phyloP scores from a whole-genome alignment of 1,140 invertebrate genomes.

The Rhynchophorus ferrugineus region DNA sequence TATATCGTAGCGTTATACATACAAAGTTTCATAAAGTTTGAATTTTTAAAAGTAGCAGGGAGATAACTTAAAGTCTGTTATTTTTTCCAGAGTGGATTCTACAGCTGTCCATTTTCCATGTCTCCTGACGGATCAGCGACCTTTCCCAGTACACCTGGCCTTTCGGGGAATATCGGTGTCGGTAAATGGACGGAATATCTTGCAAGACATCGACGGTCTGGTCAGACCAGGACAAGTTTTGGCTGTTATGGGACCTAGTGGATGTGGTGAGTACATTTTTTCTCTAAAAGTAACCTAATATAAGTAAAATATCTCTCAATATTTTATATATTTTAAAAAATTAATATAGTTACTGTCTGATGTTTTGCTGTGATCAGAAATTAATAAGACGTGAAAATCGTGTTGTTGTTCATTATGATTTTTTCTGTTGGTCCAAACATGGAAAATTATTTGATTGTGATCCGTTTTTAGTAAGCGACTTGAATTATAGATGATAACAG shows the following conservation, averaged over 20 bases:
- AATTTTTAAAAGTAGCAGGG: neutral
- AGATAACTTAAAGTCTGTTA: conserved; percentile 1
- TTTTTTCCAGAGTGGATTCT: conserved; percentile 42
- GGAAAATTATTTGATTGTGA: too few species aligned
- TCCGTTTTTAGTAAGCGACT: too few species aligned
- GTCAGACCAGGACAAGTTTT: conserved; percentile 71
- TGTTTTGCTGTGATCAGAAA: too few species aligned
- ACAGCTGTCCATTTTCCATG: conserved; percentile 43
- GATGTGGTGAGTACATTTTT: conserved; percentile 59
- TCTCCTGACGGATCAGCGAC: conserved; percentile 40
- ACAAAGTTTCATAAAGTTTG: too few species aligned
- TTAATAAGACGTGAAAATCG: too few species aligned
- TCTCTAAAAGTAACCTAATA: neutral
- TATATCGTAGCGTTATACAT: too few species aligned
- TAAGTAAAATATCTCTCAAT: too few species aligned
- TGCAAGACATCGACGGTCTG: conserved; percentile 64
- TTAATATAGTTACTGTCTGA: too few species aligned
- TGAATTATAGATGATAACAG: too few species aligned
- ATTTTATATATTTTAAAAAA: too few species aligned
- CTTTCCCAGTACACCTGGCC: conserved; percentile 59
- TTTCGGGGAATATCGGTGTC: conserved; percentile 56
- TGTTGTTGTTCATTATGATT: too few species aligned
- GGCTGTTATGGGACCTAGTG: conserved; percentile 78
- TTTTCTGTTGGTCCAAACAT: too few species aligned
- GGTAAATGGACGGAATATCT: conserved; percentile 50